Percentiles rank a stretch among this genome's conserved stretches.
Conservation (phyloP, 2,113 vertebrate species). For the Sapayoa aenigma region DNA sequence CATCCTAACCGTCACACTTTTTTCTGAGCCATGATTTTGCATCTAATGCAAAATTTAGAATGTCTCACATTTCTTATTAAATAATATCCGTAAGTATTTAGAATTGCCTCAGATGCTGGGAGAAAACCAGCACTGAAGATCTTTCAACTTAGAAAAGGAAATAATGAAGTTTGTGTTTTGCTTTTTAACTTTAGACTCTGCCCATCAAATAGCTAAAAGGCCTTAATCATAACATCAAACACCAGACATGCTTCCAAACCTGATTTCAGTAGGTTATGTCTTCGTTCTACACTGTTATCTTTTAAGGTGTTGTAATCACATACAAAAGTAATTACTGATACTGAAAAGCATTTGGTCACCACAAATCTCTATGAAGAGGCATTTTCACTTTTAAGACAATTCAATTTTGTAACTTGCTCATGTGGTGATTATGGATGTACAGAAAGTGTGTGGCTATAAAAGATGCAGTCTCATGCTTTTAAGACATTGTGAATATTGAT, state of each 20-base stretch:
- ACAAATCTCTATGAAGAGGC: not conserved
- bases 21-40: not conserved
- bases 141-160: not conserved
- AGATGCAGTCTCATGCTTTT: not conserved
- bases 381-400: not conserved
- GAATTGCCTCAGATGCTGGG: not conserved
- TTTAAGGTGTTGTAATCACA: not conserved
- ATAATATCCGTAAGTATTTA: not conserved
- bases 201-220: not conserved
- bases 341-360: not conserved
- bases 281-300: not conserved
- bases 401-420: not conserved
- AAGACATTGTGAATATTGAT: accelerated
- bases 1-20: not conserved
- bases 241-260: not conserved
- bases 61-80: not conserved
- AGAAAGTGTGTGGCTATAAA: not conserved
- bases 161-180: not conserved
- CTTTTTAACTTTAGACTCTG: not conserved
- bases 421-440: not conserved
- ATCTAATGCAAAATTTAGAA: not conserved
- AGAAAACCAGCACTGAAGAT: not conserved
- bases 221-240: not conserved
- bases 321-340: not conserved
- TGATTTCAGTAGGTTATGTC: not conserved